Evolutionary conservation across 2,113 vertebrate genomes (phyloP).

Genomic region (Heterotis niloticus): DNA sequence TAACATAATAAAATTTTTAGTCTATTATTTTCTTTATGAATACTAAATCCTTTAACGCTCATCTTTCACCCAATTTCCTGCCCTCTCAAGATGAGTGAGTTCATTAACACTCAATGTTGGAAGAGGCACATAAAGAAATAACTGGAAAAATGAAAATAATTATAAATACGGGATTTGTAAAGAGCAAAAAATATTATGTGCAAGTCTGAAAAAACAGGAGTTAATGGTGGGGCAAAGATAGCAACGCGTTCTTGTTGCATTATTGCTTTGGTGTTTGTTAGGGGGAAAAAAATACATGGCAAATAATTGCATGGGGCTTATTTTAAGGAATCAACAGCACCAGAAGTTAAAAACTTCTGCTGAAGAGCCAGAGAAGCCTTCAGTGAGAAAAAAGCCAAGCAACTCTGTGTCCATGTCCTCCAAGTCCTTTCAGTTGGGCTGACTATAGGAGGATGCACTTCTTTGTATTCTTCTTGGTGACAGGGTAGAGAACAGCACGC

Average conservation of each 20-base stretch:
- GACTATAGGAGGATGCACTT: conserved; percentile 71
- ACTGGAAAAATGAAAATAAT: not conserved
- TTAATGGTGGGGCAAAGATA: not conserved
- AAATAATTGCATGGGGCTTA: not conserved
- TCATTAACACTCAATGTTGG: not conserved
- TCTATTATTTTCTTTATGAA: not conserved
- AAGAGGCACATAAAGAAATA: not conserved
- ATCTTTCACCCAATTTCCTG: not conserved
- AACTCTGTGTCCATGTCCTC: conserved; percentile 17
- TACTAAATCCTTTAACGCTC: not conserved
- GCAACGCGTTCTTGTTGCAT: not conserved
- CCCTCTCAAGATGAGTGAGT: not conserved
- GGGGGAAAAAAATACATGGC: conserved; percentile 1
- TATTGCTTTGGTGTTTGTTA: conserved; percentile 25
- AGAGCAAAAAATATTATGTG: not conserved
- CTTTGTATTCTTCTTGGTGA: conserved; percentile 70
- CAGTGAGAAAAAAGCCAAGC: conserved; percentile 12
- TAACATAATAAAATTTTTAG: not conserved
- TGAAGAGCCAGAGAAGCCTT: conserved; percentile 15
- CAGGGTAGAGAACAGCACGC: conserved; percentile 69
- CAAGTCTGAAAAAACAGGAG: not conserved
- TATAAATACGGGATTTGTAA: conserved; percentile 1
- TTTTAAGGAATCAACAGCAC: conserved; percentile 16
- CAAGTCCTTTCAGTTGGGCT: conserved; percentile 20
- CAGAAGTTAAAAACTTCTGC: conserved; percentile 1